Conservation (phyloP, 2,797 vertebrate genomes). For the Astyanax mexicanus region DNA sequence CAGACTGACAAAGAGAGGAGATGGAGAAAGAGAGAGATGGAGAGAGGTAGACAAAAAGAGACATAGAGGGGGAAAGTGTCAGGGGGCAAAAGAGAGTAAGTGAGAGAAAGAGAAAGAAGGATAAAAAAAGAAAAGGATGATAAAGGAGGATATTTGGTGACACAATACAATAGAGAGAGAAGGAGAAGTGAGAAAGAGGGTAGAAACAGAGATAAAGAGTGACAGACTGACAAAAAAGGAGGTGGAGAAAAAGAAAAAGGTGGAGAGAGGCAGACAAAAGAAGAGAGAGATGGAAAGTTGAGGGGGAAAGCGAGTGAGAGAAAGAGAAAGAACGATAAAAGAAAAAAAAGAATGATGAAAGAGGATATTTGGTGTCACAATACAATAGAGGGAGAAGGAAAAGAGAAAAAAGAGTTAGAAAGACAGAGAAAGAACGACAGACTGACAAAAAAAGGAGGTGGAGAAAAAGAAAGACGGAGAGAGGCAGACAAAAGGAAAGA, state of each 20-base stretch:
- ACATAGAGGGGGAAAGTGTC: not conserved
- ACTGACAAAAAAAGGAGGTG: no score
- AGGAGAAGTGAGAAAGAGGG: no score
- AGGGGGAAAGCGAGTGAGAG: not conserved
- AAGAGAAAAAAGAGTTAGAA: not conserved
- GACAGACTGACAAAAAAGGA: no score
- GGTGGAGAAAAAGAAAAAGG: not conserved
- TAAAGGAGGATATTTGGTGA: no score
- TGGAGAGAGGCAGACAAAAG: not conserved
- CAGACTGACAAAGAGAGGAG: constrained; percentile 35
- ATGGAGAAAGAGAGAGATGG: not conserved
- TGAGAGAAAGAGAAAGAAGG: not conserved
- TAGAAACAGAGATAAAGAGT: no score
- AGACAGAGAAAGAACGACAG: not conserved
- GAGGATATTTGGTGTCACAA: no score
- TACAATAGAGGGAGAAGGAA: not conserved
- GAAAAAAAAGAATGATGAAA: not conserved
- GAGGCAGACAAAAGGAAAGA: not conserved
- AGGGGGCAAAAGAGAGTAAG: not conserved
- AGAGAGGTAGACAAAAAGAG: not conserved
- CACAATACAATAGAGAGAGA: no score
- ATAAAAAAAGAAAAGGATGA: constrained; percentile 23
- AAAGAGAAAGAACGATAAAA: not conserved
- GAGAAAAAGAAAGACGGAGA: not conserved
- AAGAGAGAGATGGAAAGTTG: not conserved